phyloP scores from a whole-genome alignment of 1,140 invertebrate genomes.

The Ericerus pela region DNA sequence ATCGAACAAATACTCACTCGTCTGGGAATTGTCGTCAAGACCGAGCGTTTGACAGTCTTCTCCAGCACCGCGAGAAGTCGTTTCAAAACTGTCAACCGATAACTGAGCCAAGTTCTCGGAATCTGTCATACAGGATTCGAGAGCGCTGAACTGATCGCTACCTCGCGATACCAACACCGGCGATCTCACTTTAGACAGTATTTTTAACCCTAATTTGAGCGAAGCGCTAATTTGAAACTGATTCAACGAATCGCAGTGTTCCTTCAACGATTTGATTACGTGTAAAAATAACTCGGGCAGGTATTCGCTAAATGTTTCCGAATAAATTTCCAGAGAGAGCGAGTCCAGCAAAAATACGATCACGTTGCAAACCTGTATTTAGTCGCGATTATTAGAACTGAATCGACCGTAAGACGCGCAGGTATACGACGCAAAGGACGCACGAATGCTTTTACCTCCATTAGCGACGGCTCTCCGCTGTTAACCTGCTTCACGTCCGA shows the following conservation, averaged over 20 bases:
- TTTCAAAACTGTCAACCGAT: no score
- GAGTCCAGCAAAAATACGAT: constrained; percentile 65
- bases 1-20: no score
- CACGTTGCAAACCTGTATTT: constrained; percentile 50
- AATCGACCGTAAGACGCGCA: background rate
- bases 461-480: constrained; percentile 40
- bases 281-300: constrained; percentile 54
- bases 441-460: constrained; percentile 37
- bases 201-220: constrained; percentile 54
- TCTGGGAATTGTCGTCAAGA: no score
- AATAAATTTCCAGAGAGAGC: constrained; percentile 61
- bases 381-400: no score
- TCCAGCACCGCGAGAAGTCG: no score
- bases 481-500: constrained; percentile 37
- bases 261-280: constrained; percentile 44
- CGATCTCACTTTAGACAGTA: constrained; percentile 61
- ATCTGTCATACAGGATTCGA: no score
- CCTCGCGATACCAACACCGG: constrained; percentile 19
- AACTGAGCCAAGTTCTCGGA: constrained; percentile 15
- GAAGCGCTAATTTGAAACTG: constrained; percentile 46
- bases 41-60: no score
- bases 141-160: no score
- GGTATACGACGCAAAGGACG: background rate
- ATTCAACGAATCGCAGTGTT: constrained; percentile 40
- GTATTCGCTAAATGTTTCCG: constrained; percentile 64